Evolutionary conservation across 37 sponge, comb jelly and placozoan genomes (phyloP).

Genomic region (Cladorhizidae sp.): DNA sequence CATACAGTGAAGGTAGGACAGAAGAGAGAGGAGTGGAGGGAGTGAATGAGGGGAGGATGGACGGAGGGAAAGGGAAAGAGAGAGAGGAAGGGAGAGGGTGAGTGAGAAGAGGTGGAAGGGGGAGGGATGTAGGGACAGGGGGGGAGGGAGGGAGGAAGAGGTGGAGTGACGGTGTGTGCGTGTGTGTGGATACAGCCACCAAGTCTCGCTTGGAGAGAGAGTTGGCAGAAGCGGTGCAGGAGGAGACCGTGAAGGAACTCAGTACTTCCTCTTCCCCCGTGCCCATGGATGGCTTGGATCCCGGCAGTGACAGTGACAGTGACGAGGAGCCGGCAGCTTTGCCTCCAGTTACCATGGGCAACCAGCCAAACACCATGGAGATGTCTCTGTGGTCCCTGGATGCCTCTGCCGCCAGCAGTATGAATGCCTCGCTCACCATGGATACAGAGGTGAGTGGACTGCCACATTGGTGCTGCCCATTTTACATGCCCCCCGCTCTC

Average conservation of each 20-base stretch:
- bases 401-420: slow-evolving; percentile 45
- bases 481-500: background rate
- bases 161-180: background rate
- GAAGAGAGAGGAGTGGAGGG: background rate
- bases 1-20: slow-evolving; percentile 53
- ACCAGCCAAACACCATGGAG: slow-evolving; percentile 32
- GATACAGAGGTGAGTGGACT: slow-evolving; percentile 43
- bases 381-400: slow-evolving; percentile 61
- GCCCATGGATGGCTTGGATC: slow-evolving; percentile 15
- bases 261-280: background rate
- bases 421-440: slow-evolving; percentile 4
- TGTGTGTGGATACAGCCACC: slow-evolving; percentile 31
- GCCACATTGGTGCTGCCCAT: background rate
- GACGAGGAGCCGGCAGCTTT: slow-evolving; percentile 3
- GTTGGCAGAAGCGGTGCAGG: slow-evolving; percentile 60
- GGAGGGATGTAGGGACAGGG: no score
- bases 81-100: no score
- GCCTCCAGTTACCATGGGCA: background rate
- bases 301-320: slow-evolving; percentile 49
- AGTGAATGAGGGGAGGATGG: no score
- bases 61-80: no score
- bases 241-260: slow-evolving; percentile 5
- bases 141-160: no score
- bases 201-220: slow-evolving; percentile 59
- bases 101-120: no score